Percentiles rank a stretch among this genome's conserved stretches.
These are phyloP conservation scores for Orthosia cruda DNA, from an alignment of 2,888 invertebrate species.

Conservation along the genomic window DNA sequence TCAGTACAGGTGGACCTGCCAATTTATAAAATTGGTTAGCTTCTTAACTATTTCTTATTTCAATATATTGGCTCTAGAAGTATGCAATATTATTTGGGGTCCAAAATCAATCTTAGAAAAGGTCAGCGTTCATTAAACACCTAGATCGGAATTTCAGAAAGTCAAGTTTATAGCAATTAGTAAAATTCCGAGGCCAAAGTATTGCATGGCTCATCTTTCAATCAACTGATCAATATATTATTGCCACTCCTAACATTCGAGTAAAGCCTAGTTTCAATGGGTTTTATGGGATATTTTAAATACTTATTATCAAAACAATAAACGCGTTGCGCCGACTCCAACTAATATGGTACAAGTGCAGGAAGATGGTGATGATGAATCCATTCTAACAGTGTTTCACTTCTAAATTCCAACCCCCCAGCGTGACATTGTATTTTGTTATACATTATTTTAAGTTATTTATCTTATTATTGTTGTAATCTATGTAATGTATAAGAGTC, in stretches of 20 bases:
- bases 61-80: too few relatives aligned
- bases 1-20: too few relatives aligned
- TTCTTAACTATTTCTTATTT: too few relatives aligned
- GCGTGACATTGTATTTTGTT: not conserved
- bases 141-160: not conserved
- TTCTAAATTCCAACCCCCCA: too few relatives aligned
- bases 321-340: too few relatives aligned
- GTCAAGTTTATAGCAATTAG: conserved; percentile 7
- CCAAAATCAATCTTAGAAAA: conserved; percentile 4
- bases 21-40: too few relatives aligned
- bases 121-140: not conserved
- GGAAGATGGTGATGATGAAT: too few relatives aligned
- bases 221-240: not conserved
- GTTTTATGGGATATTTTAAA: not conserved
- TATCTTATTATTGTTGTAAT: conserved; percentile 10
- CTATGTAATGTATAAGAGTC: conserved; percentile 28
- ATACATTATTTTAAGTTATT: not conserved
- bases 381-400: too few relatives aligned
- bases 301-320: too few relatives aligned
- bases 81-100: not conserved
- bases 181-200: conserved; percentile 17
- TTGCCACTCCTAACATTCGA: not conserved
- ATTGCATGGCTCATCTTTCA: conserved; percentile 1
- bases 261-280: not conserved
- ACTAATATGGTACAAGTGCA: too few relatives aligned